A percentile compares a stretch with the other conserved stretches of the same genome.
phyloP scores from a whole-genome alignment of 2,113 vertebrate species.

The Progne subis region DNA sequence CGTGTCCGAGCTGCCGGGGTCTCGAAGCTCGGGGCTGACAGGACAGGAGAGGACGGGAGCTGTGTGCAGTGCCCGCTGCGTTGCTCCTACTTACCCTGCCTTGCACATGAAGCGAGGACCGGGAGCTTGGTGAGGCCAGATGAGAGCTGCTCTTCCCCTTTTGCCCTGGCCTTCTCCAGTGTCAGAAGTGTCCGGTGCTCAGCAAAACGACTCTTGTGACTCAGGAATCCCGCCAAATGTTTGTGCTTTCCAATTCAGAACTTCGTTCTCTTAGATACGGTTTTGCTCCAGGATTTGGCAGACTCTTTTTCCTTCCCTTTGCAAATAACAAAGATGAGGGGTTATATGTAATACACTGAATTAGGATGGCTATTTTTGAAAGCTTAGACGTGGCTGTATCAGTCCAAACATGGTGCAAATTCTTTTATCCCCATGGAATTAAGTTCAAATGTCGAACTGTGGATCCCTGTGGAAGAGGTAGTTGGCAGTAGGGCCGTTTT shows the following conservation, averaged over 20 bases:
- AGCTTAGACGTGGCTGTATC: background rate
- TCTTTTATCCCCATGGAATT: background rate
- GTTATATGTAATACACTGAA: background rate
- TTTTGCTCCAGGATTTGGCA: background rate
- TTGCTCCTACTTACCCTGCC: background rate
- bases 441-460: background rate
- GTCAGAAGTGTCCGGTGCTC: background rate
- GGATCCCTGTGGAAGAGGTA: background rate
- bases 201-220: background rate
- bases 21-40: background rate
- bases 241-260: background rate
- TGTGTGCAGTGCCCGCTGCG: fast-evolving
- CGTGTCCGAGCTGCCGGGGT: background rate
- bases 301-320: background rate
- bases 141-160: background rate
- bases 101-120: fast-evolving
- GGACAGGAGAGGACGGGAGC: background rate
- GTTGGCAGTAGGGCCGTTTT: background rate
- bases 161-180: too few species aligned
- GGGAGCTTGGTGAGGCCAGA: background rate
- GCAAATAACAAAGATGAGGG: background rate
- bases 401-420: background rate
- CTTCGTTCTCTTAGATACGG: background rate
- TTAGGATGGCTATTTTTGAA: background rate
- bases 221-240: background rate